These are phyloP conservation scores for Takifugu flavidus DNA, from an alignment of 2,113 vertebrate species.

Conservation along the genomic window DNA sequence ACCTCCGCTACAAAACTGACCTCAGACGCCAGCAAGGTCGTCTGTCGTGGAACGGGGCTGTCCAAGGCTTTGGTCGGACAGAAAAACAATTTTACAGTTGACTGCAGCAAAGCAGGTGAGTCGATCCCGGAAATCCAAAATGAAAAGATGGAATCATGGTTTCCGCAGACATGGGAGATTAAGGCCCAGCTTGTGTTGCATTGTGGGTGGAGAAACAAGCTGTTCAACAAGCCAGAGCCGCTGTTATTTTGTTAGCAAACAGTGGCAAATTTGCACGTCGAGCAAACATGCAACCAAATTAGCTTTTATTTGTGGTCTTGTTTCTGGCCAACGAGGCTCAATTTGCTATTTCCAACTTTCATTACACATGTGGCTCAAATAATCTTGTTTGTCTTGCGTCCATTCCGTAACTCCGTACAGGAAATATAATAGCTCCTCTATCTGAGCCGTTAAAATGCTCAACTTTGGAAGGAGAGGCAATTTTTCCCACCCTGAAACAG, in stretches of 20 bases:
- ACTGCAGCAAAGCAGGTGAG: conserved; percentile 94
- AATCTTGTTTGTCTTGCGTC: too few species aligned
- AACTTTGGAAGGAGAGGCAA: too few species aligned
- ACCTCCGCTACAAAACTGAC: conserved; percentile 76
- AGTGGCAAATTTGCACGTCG: neutral
- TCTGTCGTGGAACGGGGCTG: conserved; percentile 85
- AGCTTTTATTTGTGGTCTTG: neutral
- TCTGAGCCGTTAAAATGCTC: too few species aligned
- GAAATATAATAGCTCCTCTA: too few species aligned
- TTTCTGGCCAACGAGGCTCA: neutral
- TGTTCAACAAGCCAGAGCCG: neutral
- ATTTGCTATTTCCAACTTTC: too few species aligned
- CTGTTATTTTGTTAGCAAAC: neutral
- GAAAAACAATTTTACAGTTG: conserved; percentile 92
- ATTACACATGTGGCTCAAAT: too few species aligned
- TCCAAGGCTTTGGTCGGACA: conserved; percentile 84
- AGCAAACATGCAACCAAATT: neutral
- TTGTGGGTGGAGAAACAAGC: neutral
- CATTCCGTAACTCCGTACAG: too few species aligned
- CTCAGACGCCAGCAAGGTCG: conserved; percentile 89
- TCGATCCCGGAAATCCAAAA: neutral
- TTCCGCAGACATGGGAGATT: conserved; percentile 1
- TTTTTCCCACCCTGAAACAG: too few species aligned
- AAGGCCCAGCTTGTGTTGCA: neutral
- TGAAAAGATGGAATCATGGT: neutral